phyloP scores from a whole-genome alignment of 2,797 vertebrate species.

The Chiloscyllium punctatum region DNA sequence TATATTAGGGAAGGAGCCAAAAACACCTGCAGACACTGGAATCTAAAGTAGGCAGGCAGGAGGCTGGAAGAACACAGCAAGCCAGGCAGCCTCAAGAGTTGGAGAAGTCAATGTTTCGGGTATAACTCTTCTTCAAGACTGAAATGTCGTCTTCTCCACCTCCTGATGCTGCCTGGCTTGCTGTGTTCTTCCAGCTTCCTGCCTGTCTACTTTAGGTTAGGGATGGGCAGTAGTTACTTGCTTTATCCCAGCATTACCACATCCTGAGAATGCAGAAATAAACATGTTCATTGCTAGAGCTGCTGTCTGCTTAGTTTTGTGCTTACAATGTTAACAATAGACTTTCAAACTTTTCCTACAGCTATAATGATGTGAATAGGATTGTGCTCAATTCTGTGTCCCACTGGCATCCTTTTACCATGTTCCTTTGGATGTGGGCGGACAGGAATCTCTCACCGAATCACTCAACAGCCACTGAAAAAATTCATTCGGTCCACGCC shows the following conservation, averaged over 20 bases:
- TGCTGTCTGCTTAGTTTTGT: neutral
- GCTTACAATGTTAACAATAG: neutral
- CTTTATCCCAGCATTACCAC: neutral
- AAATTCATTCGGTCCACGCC: neutral
- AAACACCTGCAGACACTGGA: too few relatives aligned
- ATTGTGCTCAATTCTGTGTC: neutral
- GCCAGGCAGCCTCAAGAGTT: too few relatives aligned
- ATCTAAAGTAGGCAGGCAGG: too few relatives aligned
- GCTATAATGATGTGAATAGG: neutral
- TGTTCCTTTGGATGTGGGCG: neutral
- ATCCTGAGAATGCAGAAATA: neutral
- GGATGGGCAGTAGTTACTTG: neutral
- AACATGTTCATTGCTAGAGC: neutral
- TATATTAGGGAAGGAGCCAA: too few relatives aligned
- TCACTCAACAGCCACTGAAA: neutral
- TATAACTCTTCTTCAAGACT: too few relatives aligned
- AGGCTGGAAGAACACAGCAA: too few relatives aligned
- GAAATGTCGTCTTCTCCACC: too few relatives aligned
- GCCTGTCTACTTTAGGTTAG: neutral
- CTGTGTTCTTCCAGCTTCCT: too few relatives aligned
- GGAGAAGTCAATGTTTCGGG: too few relatives aligned
- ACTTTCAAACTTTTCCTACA: neutral
- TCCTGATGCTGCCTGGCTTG: too few relatives aligned
- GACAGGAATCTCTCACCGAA: neutral
- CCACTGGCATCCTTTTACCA: neutral